Evolutionary conservation across 2,113 vertebrate genomes (phyloP).

Genomic region (Aix galericulata): DNA sequence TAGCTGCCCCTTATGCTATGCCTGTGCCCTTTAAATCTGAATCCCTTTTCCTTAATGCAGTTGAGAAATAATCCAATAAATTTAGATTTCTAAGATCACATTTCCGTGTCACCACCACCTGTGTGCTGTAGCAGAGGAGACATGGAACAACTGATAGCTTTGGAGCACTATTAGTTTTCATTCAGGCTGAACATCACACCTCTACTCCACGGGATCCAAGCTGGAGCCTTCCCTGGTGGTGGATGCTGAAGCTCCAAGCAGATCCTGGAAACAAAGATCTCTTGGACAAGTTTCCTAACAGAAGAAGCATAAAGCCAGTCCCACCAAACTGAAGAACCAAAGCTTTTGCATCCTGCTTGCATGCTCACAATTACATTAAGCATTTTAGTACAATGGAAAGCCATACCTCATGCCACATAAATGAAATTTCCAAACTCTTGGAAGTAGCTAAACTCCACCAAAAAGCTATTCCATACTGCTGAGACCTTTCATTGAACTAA

Average conservation of each 20-base stretch:
- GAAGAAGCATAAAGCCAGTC: background rate
- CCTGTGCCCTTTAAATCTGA: background rate
- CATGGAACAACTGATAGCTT: accelerated
- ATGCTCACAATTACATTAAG: background rate
- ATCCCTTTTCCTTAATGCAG: background rate
- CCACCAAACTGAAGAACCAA: background rate
- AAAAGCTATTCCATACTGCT: background rate
- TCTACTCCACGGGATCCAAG: background rate
- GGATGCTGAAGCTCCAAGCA: background rate
- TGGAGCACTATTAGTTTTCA: background rate
- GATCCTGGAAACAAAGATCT: background rate
- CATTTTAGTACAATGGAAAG: background rate
- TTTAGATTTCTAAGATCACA: background rate
- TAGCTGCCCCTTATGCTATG: background rate
- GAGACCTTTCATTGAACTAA: background rate
- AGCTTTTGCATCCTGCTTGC: background rate
- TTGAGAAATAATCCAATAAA: background rate
- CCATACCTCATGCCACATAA: background rate
- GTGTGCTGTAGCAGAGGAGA: background rate
- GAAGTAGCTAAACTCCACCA: background rate
- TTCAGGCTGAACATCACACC: background rate
- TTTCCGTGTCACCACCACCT: background rate
- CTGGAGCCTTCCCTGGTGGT: background rate
- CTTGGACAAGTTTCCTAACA: background rate
- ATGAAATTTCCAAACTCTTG: background rate